A percentile compares a stretch with the other conserved stretches of the same genome.
These are phyloP conservation scores for Manduca sexta DNA, from an alignment of 1,140 invertebrate species.

Conservation along the genomic window DNA sequence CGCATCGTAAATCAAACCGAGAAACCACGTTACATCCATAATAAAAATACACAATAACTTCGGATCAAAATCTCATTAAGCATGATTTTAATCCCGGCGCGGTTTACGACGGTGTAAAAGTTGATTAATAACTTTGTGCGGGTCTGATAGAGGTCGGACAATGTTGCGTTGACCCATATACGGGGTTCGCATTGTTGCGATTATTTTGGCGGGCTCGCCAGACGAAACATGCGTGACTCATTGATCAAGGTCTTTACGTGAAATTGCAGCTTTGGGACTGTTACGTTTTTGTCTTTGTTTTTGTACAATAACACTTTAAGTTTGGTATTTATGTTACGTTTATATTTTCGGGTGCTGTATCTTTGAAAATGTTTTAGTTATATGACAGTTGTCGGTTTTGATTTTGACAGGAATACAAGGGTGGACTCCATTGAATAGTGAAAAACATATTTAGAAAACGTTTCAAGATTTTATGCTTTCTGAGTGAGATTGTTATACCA, in stretches of 20 bases:
- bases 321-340: no score
- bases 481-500: no score
- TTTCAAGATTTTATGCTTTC: no score
- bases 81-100: constrained; percentile 62
- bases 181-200: constrained; percentile 21
- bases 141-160: constrained; percentile 37
- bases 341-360: no score
- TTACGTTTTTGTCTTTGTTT: no score
- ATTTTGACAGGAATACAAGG: no score
- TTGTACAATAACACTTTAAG: no score
- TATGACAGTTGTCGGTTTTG: no score
- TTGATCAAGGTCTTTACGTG: constrained; percentile 19
- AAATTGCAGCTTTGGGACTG: background rate
- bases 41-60: constrained; percentile 24
- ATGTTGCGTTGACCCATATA: constrained; percentile 61
- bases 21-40: constrained; percentile 24
- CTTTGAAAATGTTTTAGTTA: no score
- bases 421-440: no score
- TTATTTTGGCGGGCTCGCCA: constrained; percentile 54
- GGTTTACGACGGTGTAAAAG: constrained; percentile 62
- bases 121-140: constrained; percentile 63
- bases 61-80: constrained; percentile 66
- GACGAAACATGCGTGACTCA: constrained; percentile 52
- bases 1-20: constrained; percentile 44
- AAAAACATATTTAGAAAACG: no score